These are phyloP conservation scores for Pherbina coryleti DNA, from an alignment of 2,888 invertebrate genomes.

Conservation along the genomic window DNA sequence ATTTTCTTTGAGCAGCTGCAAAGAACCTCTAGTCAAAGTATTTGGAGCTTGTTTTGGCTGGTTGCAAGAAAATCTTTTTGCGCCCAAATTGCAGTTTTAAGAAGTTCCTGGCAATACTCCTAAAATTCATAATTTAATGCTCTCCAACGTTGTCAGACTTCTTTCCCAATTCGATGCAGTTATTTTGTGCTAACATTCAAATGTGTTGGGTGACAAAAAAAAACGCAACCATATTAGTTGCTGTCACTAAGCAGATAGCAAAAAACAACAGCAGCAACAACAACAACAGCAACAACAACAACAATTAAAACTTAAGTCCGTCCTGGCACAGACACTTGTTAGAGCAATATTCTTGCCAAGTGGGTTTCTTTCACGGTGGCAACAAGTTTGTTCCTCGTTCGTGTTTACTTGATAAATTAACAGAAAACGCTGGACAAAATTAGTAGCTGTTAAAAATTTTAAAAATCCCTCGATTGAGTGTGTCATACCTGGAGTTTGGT, in stretches of 20 bases:
- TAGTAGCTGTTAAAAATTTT: too few relatives aligned
- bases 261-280: too few relatives aligned
- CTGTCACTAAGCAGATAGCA: background rate
- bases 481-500: too few relatives aligned
- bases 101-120: background rate
- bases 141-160: background rate
- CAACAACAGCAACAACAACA: background rate
- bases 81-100: too few relatives aligned
- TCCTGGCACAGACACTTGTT: background rate
- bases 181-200: background rate
- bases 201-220: background rate
- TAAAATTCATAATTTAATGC: background rate
- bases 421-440: background rate
- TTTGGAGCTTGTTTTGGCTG: too few relatives aligned
- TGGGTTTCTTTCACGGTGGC: constrained; percentile 1
- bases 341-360: background rate
- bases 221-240: background rate
- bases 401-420: constrained; percentile 18
- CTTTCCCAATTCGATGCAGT: background rate
- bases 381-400: background rate
- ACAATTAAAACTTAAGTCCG: background rate
- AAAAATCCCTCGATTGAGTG: too few relatives aligned
- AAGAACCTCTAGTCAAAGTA: too few relatives aligned
- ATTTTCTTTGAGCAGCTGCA: too few relatives aligned
- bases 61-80: too few relatives aligned